Evolutionary conservation across 2,797 vertebrate species (phyloP), one percentile per base, ranked within the genome.

Genomic region (Falco novaeseelandiae): DNA sequence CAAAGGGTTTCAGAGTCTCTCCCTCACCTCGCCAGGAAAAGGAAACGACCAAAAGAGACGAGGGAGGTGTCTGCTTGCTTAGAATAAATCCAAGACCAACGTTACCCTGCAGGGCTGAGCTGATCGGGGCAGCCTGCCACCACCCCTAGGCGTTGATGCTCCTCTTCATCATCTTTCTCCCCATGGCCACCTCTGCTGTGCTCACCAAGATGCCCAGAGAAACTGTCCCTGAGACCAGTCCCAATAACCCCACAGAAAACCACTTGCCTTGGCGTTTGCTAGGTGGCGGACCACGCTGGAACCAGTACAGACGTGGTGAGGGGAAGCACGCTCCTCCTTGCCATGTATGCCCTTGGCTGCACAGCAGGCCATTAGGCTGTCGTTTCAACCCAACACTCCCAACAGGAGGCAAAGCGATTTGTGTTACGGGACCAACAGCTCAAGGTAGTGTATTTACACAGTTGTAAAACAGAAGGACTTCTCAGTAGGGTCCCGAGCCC

Each of bases 291-390:
- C 21, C 1, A 2, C 10, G 51, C 26, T 63, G 83, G 44, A 61
- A 8, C 23, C 70, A 65, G 49, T 36, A 73, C 26, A 80, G 76
- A 61, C 0, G 1, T 21, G 26, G 26, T 72, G 48, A 69, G 29
- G 26, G n/a, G 38, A 87, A 85, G 52, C n/a, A 65, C 1, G 1
- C 4, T 29, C 6, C 17, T 70, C 38, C 55, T 69, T 2, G 32
- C 14, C 34, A 17, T 1, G 1, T 6, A 48, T 20, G 27, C 57
- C 15, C 36, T n/a, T 19, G 4, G 36, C 38, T 55, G 27, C 44
- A 26, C 0, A 62, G 3, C 0, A 1, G 36, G 57, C 21, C 32
- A 32, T 30, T 7, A 67, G 49, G 49, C 58, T 74, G 25, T 23
- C n/a, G 27, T 82, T 82, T 72, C 29, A 72, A 69, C 52, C 34